These are phyloP conservation scores for Pseudomyrmex flavicornis DNA, from an alignment of 1,140 invertebrate species.

Conservation along the genomic window DNA sequence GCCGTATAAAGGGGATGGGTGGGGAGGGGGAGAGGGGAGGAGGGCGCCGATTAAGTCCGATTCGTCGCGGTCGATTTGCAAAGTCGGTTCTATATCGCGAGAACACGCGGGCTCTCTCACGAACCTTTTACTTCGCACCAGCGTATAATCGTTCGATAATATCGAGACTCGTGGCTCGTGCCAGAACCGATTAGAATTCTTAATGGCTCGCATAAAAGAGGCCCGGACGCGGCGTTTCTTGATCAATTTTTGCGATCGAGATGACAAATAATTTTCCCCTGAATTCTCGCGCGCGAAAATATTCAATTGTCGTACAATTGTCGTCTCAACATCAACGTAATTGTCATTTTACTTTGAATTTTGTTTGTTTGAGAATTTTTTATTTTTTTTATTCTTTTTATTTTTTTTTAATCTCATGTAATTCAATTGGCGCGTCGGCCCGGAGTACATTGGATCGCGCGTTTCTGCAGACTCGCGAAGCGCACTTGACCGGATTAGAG, in stretches of 20 bases:
- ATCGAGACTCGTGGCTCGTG: constrained; percentile 47
- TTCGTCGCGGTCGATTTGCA: constrained; percentile 55
- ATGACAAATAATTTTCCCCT: constrained; percentile 66
- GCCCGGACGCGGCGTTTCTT: constrained; percentile 38
- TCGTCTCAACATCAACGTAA: no score
- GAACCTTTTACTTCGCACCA: constrained; percentile 51
- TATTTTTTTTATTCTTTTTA: background rate
- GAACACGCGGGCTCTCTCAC: constrained; percentile 25
- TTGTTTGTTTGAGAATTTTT: background rate
- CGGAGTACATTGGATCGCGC: background rate
- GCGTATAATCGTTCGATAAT: constrained; percentile 61
- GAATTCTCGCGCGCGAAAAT: constrained; percentile 33
- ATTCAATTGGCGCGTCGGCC: background rate
- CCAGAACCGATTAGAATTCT: constrained; percentile 57
- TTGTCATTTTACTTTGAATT: no score
- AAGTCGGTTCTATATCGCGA: constrained; percentile 37
- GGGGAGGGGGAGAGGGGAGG: no score
- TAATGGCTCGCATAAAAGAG: constrained; percentile 49
- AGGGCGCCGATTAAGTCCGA: constrained; percentile 26
- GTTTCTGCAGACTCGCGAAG: background rate
- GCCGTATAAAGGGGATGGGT: background rate
- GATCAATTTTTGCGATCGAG: constrained; percentile 66
- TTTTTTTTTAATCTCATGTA: background rate
- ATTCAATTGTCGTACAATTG: constrained; percentile 5
- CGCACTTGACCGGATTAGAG: background rate